phyloP scores from a whole-genome alignment of 2,113 vertebrate species.

The Psittacula cyanocephala region DNA sequence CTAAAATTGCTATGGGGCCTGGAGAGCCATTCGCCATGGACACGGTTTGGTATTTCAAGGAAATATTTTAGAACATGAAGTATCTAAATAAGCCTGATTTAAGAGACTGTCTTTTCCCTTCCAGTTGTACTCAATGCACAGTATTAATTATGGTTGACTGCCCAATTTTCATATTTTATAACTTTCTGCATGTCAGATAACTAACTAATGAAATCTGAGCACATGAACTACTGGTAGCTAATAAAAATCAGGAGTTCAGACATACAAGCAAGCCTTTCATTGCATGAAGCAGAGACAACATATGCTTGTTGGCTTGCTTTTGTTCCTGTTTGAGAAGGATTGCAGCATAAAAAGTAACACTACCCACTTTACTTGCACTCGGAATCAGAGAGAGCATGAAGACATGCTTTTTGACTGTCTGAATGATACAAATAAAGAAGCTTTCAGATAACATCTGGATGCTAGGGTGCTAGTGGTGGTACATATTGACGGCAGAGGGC shows the following conservation, averaged over 20 bases:
- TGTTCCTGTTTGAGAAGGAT: neutral
- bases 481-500: neutral
- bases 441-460: slow-evolving; percentile 22
- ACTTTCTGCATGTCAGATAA: neutral
- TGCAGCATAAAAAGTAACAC: neutral
- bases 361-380: neutral
- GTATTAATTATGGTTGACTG: neutral
- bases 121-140: neutral
- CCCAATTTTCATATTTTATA: neutral
- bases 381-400: neutral
- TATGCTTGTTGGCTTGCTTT: slow-evolving; percentile 3
- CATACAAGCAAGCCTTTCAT: neutral
- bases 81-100: neutral
- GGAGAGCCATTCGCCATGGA: neutral
- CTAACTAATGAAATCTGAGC: neutral
- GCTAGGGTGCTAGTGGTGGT: neutral
- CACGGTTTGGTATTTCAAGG: neutral
- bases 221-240: neutral
- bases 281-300: neutral
- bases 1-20: neutral
- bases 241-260: neutral
- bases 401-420: neutral
- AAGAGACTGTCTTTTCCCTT: neutral
- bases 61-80: neutral
- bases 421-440: slow-evolving; percentile 10